Evolutionary conservation across 2,113 vertebrate species (phyloP), one percentile per base, ranked within the genome.

Genomic region (Gallinago paraguaiae): DNA sequence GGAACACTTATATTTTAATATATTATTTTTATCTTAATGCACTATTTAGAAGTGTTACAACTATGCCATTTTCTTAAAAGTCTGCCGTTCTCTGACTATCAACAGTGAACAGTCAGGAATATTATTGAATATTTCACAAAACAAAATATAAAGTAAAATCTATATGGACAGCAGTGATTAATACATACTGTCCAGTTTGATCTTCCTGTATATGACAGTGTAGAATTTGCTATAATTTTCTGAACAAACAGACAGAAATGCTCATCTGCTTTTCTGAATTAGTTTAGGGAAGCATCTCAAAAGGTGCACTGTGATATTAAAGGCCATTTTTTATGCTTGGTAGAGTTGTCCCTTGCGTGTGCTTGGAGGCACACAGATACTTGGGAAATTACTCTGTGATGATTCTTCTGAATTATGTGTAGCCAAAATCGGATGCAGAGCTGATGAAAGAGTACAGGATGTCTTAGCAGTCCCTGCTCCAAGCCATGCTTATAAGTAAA

Each of bases 231-330:
- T 78, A 35, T 93, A 75, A 71, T 89, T 91, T 91, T 84, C 56
- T 15, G 61, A 91, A 90, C 87, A 93, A 76, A 59, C 18, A 92
- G 75, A 37, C 85, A 82, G 85, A 90, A 92, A 83, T 41, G 27
- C 78, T 95, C 50, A 70, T 96, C 92, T 96, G 91, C 92, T 95
- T 96, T 95, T 95, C 87, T 95, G 85, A 90, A 89, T 93, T 88
- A 93, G 87, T 96, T 97, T 97, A 96, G 76, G 90, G 65, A 77
- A 65, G 64, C 54, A 65, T 96, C 96, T 97, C 84, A 41, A 95
- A 97, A 97, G 92, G 86, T 97, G 80, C 72, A 15, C 63, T 86
- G 83, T 84, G 90, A 96, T 98, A 98, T 97, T 98, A 96, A 98
- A 97, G 93, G 74, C 91, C 91, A 78, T 97, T 98, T 93, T 97